These are phyloP conservation scores for Listronotus oregonensis DNA, from an alignment of 1,140 invertebrate species.

Conservation along the genomic window DNA sequence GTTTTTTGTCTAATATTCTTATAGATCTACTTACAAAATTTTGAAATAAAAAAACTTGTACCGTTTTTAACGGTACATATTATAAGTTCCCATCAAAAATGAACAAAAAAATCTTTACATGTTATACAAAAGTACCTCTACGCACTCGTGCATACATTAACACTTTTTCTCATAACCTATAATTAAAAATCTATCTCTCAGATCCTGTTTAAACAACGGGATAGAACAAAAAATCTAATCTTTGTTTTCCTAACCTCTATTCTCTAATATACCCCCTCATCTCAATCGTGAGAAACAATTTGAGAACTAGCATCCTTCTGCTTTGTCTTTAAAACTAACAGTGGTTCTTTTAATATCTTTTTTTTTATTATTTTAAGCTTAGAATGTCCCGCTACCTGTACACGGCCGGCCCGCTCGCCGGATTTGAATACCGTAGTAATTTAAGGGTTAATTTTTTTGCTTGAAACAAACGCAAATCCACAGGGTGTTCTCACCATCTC, in stretches of 20 bases:
- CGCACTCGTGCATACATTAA: conserved; percentile 3
- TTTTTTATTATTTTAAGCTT: no score
- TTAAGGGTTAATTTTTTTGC: no score
- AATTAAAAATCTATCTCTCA: conserved; percentile 9
- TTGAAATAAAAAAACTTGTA: no score
- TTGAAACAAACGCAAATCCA: conserved; percentile 9
- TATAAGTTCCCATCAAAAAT: background rate
- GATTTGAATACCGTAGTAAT: no score
- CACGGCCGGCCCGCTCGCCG: no score
- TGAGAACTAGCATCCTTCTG: no score
- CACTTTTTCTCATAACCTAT: conserved; percentile 1
- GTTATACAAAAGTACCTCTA: background rate
- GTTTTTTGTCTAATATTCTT: no score
- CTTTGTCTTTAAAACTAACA: no score
- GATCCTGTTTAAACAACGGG: conserved; percentile 11
- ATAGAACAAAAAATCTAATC: background rate
- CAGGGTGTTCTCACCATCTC: conserved; percentile 38
- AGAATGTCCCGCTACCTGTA: no score
- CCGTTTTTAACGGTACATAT: background rate
- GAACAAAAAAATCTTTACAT: background rate
- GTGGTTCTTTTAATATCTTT: no score
- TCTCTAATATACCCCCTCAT: conserved; percentile 6
- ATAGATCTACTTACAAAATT: no score
- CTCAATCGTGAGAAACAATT: conserved; percentile 16
- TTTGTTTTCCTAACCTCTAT: conserved; percentile 13